Evolutionary conservation across 2,113 vertebrate genomes (phyloP).

Genomic region (Trochalopteron elliotii): DNA sequence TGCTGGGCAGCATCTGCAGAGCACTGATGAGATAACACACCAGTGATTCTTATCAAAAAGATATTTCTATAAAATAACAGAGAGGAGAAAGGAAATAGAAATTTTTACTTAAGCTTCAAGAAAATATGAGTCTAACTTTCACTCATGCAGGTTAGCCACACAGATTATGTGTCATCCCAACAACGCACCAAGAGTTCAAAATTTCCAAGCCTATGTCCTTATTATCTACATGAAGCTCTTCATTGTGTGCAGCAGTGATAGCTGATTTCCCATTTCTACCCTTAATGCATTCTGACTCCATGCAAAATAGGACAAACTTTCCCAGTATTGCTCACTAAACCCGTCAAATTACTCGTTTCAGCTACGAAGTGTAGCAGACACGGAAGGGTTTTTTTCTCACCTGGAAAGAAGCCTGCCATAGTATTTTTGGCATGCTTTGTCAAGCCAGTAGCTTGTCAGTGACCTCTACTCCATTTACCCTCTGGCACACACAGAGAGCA

Average conservation of each 20-base stretch:
- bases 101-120: not conserved
- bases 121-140: not conserved
- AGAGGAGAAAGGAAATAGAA: not conserved
- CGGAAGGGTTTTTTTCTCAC: conserved; percentile 17
- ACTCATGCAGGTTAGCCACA: not conserved
- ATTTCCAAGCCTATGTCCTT: not conserved
- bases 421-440: conserved; percentile 42
- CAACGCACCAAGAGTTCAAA: not conserved
- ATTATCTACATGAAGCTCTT: not conserved
- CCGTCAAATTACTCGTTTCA: conserved; percentile 35
- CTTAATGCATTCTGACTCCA: not conserved
- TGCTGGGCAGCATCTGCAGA: conserved; percentile 2
- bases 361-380: not conserved
- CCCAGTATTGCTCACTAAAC: not conserved
- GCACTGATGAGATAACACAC: not conserved
- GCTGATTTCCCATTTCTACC: not conserved
- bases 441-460: conserved; percentile 54
- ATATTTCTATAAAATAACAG: not conserved
- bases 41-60: not conserved
- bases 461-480: conserved; percentile 72
- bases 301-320: not conserved
- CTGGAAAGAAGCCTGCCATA: conserved; percentile 40
- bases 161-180: not conserved
- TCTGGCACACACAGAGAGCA: conserved; percentile 47
- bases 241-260: not conserved